Evolutionary conservation across 1,140 invertebrate species (phyloP), one percentile per base, ranked within the genome.

Genomic region (Drosophila virilis): DNA sequence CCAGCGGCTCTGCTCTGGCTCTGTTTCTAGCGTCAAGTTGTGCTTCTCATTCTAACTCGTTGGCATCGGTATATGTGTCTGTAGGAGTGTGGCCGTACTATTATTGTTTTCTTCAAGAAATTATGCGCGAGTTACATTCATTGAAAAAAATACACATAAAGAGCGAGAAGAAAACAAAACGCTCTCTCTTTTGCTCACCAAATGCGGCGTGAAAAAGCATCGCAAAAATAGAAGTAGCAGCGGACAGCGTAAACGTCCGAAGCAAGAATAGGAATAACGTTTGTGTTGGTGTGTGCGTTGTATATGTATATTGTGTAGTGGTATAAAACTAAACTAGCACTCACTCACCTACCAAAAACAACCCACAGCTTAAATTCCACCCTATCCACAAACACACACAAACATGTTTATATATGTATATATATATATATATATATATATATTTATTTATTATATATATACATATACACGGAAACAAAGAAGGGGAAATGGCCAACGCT

Each of bases 51-150:
- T 89, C 80, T 88, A 73, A 79, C 67, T 71, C 35, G 37, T 15
- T 42, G 51, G 15, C 32, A 43, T 43, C 35, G 17, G 55, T 43
- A 35, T 67, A 7, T 43, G 3, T 68, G 38, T 68, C 7, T 52
- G 32, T 50, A 15, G 22, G 17, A 52, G 32, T 73, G 61, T 66
- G 71, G 43, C 46, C 35, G 48, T 64, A 64, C 67, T 77, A 80
- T 83, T 88, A 88, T 89, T 88, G 70, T 80, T 90, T 82, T 90
- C 86, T 82, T 83, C 28, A 90, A 83, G 86, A 86, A 85, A 80
- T 77, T 60, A 73, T 82, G 78, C 72, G 66, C 78, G 76, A 74
- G 65, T 65, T 37, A 48, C 62, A 65, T 62, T 66, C 38, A 72
- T 45, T 54, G 57, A 64, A 79, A 88, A 62, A 46, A 50, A 38